Percentiles rank a stretch among this genome's conserved stretches.
Evolutionary conservation across 2,888 invertebrate species (phyloP).

Genomic region (Trissolcus brochymenae): DNA sequence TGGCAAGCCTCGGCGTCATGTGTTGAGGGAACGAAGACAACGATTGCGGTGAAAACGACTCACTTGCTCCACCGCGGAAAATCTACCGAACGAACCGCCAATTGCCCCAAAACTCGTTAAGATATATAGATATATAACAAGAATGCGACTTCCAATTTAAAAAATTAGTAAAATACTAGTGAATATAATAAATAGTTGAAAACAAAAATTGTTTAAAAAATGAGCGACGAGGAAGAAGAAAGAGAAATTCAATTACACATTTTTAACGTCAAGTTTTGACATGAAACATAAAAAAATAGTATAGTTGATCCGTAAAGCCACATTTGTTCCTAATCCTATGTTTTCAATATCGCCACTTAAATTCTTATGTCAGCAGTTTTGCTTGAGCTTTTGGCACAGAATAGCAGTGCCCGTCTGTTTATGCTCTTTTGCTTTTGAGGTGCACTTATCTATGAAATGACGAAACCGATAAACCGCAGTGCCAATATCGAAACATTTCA

Average conservation of each 20-base stretch:
- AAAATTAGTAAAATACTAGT: too few relatives aligned
- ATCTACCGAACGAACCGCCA: conserved; percentile 47
- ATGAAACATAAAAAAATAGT: conserved; percentile 34
- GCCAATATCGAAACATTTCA: conserved; percentile 54
- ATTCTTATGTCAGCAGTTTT: conserved; percentile 53
- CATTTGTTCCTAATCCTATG: conserved; percentile 50
- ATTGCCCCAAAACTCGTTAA: conserved; percentile 19
- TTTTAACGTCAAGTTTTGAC: too few relatives aligned
- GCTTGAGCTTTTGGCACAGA: conserved; percentile 30
- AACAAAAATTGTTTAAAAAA: too few relatives aligned
- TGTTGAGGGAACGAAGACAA: conserved; percentile 57
- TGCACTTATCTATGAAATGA: conserved; percentile 51
- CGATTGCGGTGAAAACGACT: conserved; percentile 67
- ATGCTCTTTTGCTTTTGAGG: conserved; percentile 52
- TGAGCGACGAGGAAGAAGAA: too few relatives aligned
- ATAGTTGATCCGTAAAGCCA: conserved; percentile 14
- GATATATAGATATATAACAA: too few relatives aligned
- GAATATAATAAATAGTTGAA: too few relatives aligned
- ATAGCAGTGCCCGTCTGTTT: conserved; percentile 34
- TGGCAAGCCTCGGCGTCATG: conserved; percentile 54
- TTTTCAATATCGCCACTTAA: conserved; percentile 52
- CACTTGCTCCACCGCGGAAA: conserved; percentile 61
- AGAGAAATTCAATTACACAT: too few relatives aligned
- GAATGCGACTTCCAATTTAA: too few relatives aligned
- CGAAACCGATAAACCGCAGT: conserved; percentile 52